Conservation (phyloP, 2,113 vertebrate genomes). For the Psephotus haematonotus region DNA sequence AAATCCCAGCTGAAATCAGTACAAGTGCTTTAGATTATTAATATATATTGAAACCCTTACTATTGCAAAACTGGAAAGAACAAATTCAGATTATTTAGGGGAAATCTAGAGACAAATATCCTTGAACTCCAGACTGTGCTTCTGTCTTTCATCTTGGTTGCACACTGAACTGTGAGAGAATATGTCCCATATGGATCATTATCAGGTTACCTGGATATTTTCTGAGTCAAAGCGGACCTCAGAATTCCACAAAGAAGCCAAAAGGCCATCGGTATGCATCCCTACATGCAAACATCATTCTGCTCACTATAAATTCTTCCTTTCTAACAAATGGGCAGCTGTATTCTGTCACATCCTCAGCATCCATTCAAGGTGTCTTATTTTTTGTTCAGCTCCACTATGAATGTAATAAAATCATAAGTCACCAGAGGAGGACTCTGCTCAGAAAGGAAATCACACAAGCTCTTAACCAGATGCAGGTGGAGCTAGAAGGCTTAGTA, state of each 20-base stretch:
- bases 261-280: neutral
- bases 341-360: neutral
- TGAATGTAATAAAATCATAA: constrained; percentile 16
- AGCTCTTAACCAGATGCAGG: constrained; percentile 47
- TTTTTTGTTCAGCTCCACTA: neutral
- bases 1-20: neutral
- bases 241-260: neutral
- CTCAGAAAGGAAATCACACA: constrained; percentile 39
- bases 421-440: neutral
- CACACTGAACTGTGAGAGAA: neutral
- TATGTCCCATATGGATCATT: neutral
- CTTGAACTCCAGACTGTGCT: neutral
- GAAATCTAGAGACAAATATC: neutral
- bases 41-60: neutral
- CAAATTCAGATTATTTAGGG: neutral
- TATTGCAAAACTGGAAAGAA: neutral
- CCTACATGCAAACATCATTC: neutral
- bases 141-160: neutral
- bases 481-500: constrained; percentile 15
- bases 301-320: neutral
- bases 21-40: neutral
- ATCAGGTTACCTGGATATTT: neutral
- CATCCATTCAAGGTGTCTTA: neutral
- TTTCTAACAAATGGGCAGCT: neutral
- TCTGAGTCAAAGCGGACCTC: neutral